Percentiles rank a stretch among this genome's conserved stretches.
Conservation (phyloP, 2,888 invertebrate species). For the Bembecia ichneumoniformis region DNA sequence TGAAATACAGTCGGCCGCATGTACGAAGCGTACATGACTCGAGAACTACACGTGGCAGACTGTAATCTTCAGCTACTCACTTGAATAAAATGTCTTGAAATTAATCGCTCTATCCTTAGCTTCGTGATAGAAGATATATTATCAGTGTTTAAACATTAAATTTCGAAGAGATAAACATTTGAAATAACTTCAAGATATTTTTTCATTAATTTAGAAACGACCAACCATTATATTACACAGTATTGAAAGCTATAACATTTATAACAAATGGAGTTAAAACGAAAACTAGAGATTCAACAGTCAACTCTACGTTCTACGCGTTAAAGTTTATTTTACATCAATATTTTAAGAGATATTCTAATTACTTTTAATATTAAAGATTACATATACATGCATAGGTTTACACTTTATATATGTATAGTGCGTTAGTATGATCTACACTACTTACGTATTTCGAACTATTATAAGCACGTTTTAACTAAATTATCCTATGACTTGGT, state of each 20-base stretch:
- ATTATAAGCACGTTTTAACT: too few species aligned
- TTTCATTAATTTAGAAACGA: constrained; percentile 3
- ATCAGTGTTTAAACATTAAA: too few species aligned
- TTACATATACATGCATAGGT: too few species aligned
- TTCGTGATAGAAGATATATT: too few species aligned
- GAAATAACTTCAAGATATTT: neutral
- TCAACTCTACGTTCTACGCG: constrained; percentile 8
- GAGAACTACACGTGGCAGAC: neutral
- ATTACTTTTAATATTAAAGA: neutral
- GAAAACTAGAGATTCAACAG: constrained; percentile 19
- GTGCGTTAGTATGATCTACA: too few species aligned
- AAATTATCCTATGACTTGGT: too few species aligned
- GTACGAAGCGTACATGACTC: neutral
- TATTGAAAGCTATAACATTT: constrained; percentile 35
- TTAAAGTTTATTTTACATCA: constrained; percentile 6
- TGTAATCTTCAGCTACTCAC: neutral
- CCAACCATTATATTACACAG: constrained; percentile 22
- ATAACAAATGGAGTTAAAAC: constrained; percentile 14
- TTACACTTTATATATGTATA: too few species aligned
- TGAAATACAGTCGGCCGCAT: neutral
- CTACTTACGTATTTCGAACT: too few species aligned
- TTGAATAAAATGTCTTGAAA: neutral
- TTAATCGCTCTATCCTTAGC: neutral
- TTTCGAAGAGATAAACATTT: neutral
- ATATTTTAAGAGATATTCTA: constrained; percentile 3